Evolutionary conservation across 35 echinoderm and acorn worm genomes (phyloP), one percentile per base, ranked within the genome.

Genomic region (Chiridota heheva): DNA sequence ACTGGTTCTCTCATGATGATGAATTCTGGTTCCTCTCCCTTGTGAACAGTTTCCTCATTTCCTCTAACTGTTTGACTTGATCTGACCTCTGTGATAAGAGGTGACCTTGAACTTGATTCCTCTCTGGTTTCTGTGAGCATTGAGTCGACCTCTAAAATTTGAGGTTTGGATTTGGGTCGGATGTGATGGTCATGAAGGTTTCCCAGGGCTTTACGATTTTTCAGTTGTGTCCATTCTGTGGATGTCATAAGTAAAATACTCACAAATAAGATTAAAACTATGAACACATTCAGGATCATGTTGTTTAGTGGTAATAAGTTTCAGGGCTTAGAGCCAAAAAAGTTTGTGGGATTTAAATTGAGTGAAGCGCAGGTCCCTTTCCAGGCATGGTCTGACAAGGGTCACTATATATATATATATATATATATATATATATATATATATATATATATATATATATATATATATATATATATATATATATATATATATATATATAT

Each of bases 91-190:
- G 85, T 78, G 33, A 96, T 96, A 32, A 96, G 69, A 40, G 76
- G 46, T 60, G 81, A 69, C 13, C 58, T 43, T 30, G 45, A 41
- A n/a, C 59, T 17, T 38, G 5, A 16, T 22, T 51, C 72, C 6
- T n/a, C 57, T 56, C 16, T 31, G 7, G 15, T 58, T 16, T 22
- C 29, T 6, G 72, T 40, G 36, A 37, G 6, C 27, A 33, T 31
- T 6, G 70, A 45, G 16, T 61, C 81, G 35, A 97, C 60, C 42
- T 98, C 95, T 18, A 62, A 27, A 39, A 98, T 98, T 39, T 85
- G 77, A n/a, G 95, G 95, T 63, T 98, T 98, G 2, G 95, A 98
- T 63, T 98, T 92, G 12, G 80, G 63, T 1, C 95, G 79, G 35
- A 98, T 84, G 32, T 89, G 73, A 61, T 98, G 95, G 45, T 98